These are phyloP conservation scores for Calonectris borealis DNA, from an alignment of 2,113 vertebrate species.

Conservation along the genomic window DNA sequence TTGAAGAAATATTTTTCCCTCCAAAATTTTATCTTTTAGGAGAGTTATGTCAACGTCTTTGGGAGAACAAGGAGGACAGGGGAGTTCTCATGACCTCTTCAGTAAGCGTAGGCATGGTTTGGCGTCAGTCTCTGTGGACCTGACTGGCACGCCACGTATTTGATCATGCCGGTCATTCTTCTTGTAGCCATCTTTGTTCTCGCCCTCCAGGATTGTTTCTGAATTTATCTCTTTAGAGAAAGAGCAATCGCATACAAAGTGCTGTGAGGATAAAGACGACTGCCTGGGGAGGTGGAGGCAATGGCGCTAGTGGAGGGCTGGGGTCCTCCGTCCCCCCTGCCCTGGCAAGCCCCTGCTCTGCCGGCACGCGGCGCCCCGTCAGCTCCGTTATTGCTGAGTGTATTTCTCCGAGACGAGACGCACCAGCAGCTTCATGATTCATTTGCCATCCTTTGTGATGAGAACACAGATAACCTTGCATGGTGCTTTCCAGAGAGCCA, in stretches of 20 bases:
- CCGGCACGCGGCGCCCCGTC: accelerated
- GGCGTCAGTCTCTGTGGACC: not conserved
- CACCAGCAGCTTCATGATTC: not conserved
- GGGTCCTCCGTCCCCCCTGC: not conserved
- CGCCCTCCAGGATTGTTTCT: not conserved
- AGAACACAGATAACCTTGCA: not conserved
- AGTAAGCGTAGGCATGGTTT: accelerated
- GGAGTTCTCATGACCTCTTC: not conserved
- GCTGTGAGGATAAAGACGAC: not conserved
- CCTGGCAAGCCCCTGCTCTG: not conserved
- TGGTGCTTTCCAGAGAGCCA: not conserved
- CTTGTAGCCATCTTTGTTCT: not conserved
- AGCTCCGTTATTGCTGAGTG: not conserved
- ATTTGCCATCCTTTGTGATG: not conserved
- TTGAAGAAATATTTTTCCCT: not conserved
- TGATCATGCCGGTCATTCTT: accelerated
- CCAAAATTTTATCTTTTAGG: no score
- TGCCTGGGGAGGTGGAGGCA: not conserved
- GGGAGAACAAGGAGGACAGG: not conserved
- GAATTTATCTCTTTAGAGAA: not conserved
- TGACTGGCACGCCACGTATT: accelerated
- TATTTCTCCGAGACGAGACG: not conserved
- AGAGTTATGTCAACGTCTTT: accelerated
- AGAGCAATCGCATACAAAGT: not conserved
- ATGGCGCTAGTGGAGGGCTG: not conserved